phyloP scores from a whole-genome alignment of 2,888 invertebrate species.

The Platynereis dumerilii region DNA sequence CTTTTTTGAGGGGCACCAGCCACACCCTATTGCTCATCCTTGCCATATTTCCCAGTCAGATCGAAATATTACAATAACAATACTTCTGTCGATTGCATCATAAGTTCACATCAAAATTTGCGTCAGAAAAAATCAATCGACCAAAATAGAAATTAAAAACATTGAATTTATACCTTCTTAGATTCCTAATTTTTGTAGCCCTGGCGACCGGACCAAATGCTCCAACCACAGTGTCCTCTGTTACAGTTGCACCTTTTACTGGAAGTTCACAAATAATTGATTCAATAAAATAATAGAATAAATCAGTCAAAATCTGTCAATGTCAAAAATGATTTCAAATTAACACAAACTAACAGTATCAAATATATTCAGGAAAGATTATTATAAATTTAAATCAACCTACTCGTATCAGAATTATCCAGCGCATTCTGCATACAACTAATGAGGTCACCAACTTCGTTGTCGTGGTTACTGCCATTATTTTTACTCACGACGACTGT shows the following conservation, averaged over 20 bases:
- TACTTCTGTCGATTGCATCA: no score
- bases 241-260: conserved; percentile 39
- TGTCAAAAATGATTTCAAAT: not conserved
- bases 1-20: no score
- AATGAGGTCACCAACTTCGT: conserved; percentile 47
- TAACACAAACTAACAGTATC: not conserved
- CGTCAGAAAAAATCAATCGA: no score
- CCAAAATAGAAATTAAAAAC: no score
- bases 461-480: conserved; percentile 21
- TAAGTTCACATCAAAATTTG: no score
- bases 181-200: conserved; percentile 57
- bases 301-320: not conserved
- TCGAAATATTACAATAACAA: no score
- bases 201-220: conserved; percentile 59
- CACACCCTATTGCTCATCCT: no score
- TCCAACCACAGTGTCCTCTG: conserved; percentile 55
- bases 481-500: conserved; percentile 16
- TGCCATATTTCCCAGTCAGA: no score
- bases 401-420: conserved; percentile 48
- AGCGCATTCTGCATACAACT: conserved; percentile 54
- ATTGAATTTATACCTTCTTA: conserved; percentile 50
- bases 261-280: conserved; percentile 10
- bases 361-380: not conserved
- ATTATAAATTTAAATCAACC: conserved; percentile 10
- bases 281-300: not conserved